Evolutionary conservation across 2,113 vertebrate species (phyloP).

Genomic region (Nansenia antarctica): DNA sequence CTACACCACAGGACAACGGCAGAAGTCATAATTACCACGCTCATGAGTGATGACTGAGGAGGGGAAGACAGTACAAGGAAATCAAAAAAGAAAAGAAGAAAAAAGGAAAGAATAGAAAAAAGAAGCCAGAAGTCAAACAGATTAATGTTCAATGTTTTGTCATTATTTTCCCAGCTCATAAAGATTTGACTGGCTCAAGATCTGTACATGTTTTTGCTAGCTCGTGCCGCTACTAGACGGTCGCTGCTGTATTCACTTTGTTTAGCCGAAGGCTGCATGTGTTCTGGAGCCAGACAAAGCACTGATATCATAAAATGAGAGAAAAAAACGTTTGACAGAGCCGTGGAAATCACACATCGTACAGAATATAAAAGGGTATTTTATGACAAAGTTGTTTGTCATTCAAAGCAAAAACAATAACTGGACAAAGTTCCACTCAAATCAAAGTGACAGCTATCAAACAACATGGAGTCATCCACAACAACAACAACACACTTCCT

Average conservation of each 20-base stretch:
- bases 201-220: too few species aligned
- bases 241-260: too few species aligned
- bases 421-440: background rate
- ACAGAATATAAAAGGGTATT: slow-evolving; percentile 37
- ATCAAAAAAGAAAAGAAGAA: slow-evolving; percentile 76
- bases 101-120: slow-evolving; percentile 63
- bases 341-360: slow-evolving; percentile 20
- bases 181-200: too few species aligned
- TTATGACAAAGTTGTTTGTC: slow-evolving; percentile 44
- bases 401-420: background rate
- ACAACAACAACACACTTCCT: background rate
- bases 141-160: slow-evolving; percentile 63
- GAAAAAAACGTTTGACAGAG: slow-evolving; percentile 16
- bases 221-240: too few species aligned
- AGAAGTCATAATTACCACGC: slow-evolving; percentile 92
- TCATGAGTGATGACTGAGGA: slow-evolving; percentile 95
- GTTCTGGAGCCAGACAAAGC: too few species aligned
- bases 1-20: slow-evolving; percentile 75
- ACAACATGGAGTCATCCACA: background rate
- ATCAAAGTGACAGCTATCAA: background rate
- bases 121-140: slow-evolving; percentile 75
- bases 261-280: too few species aligned
- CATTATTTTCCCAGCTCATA: slow-evolving; percentile 6
- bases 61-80: slow-evolving; percentile 82
- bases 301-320: too few species aligned